Conservation (phyloP, 2,888 invertebrate species). For the Euplagia quadripunctaria region DNA sequence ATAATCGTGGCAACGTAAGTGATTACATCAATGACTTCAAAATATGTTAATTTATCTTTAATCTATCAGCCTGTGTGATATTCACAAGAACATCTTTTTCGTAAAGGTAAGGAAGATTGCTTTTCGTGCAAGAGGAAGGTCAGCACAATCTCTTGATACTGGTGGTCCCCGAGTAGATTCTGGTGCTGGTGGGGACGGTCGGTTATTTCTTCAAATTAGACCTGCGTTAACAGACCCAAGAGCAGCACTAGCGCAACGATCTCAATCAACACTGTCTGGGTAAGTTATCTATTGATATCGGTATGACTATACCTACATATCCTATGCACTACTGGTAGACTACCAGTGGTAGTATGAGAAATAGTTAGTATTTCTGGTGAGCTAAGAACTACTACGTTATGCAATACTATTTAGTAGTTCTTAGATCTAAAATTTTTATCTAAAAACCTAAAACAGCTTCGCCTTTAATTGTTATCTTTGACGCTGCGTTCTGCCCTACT, state of each 20-base stretch:
- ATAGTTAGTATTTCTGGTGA: no score
- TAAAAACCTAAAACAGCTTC: no score
- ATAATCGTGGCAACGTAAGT: slow-evolving; percentile 84
- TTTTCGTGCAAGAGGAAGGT: slow-evolving; percentile 82
- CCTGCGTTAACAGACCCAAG: slow-evolving; percentile 81
- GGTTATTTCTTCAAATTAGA: slow-evolving; percentile 80
- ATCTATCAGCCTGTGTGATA: slow-evolving; percentile 21
- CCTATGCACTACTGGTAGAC: background rate
- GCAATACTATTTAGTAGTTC: no score
- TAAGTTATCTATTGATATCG: slow-evolving; percentile 43
- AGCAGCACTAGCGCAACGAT: slow-evolving; percentile 73
- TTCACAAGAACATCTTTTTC: slow-evolving; percentile 26
- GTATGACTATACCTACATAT: background rate
- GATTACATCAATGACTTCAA: slow-evolving; percentile 30
- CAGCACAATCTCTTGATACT: slow-evolving; percentile 82
- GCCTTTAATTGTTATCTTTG: no score
- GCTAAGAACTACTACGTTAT: no score
- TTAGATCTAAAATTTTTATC: no score
- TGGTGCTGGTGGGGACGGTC: slow-evolving; percentile 74
- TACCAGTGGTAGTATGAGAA: no score
- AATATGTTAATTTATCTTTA: slow-evolving; percentile 35
- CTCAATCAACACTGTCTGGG: slow-evolving; percentile 84
- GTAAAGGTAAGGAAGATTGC: slow-evolving; percentile 80
- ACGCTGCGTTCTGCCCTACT: no score
- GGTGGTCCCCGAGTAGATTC: slow-evolving; percentile 66